phyloP scores from a whole-genome alignment of 2,888 invertebrate species.

The Erebia ligea region DNA sequence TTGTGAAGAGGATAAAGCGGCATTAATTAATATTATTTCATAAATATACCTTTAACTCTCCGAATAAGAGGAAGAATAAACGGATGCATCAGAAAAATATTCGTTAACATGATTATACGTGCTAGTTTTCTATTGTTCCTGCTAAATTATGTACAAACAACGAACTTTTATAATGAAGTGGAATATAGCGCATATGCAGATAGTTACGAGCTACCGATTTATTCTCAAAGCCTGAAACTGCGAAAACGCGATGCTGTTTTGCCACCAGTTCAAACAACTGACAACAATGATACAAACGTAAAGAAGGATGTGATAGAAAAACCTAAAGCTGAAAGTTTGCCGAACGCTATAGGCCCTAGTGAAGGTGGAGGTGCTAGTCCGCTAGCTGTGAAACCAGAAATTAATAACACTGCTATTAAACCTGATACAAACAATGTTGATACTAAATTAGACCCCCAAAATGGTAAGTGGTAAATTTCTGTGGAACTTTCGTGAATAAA shows the following conservation, averaged over 20 bases:
- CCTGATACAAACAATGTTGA: constrained; percentile 9
- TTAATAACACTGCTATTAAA: not conserved
- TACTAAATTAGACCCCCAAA: constrained; percentile 1
- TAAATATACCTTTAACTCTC: constrained; percentile 5
- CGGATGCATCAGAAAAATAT: constrained; percentile 13
- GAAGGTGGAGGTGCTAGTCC: constrained; percentile 12
- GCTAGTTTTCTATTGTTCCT: constrained; percentile 32
- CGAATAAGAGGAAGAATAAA: not conserved
- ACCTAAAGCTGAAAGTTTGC: not conserved
- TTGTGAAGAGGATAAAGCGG: constrained; percentile 1
- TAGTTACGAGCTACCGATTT: constrained; percentile 3
- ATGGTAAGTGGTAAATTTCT: not conserved
- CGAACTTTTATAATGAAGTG: constrained; percentile 23
- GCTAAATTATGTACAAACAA: constrained; percentile 35
- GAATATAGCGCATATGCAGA: constrained; percentile 13
- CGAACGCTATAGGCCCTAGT: constrained; percentile 1
- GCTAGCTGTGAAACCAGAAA: not conserved
- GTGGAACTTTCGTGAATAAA: no score
- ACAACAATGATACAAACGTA: constrained; percentile 11
- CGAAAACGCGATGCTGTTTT: constrained; percentile 31
- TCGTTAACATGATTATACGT: constrained; percentile 38
- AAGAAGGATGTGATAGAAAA: not conserved
- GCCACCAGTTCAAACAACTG: constrained; percentile 4
- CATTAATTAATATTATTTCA: constrained; percentile 20
- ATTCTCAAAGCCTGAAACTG: constrained; percentile 4